phyloP scores from a whole-genome alignment of 2,113 vertebrate genomes.

The cattle (Bos taurus) region DNA sequence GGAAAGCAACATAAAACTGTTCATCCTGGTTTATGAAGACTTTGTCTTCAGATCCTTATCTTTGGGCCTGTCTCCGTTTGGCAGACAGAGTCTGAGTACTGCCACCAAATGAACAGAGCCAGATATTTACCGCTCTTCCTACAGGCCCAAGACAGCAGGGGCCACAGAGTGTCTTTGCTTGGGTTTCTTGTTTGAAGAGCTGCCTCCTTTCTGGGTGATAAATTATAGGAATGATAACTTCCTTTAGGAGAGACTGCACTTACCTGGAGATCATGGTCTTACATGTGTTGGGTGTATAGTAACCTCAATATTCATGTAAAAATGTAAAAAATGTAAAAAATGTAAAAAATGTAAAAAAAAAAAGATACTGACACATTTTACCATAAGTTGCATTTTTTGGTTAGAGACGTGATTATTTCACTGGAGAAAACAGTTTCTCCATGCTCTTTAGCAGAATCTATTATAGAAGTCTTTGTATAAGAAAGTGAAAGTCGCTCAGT shows the following conservation, averaged over 20 bases:
- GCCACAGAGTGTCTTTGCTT: not conserved
- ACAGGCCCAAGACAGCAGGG: not conserved
- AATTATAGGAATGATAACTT: not conserved
- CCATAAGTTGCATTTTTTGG: not conserved
- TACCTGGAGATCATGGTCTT: not conserved
- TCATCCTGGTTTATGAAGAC: conserved; percentile 27
- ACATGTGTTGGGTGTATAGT: not conserved
- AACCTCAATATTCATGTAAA: not conserved
- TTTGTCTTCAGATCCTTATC: conserved; percentile 47
- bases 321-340: too few relatives aligned
- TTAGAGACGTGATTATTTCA: not conserved
- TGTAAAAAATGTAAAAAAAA: too few relatives aligned
- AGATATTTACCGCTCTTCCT: conserved; percentile 15
- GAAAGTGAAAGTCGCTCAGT: not conserved
- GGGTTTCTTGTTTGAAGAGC: not conserved
- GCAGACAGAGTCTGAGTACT: not conserved
- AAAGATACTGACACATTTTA: not conserved
- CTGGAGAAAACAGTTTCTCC: not conserved
- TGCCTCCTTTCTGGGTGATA: not conserved
- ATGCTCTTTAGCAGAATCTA: not conserved
- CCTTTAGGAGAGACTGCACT: not conserved
- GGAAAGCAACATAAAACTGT: conserved; percentile 48
- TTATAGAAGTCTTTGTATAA: conserved; percentile 1
- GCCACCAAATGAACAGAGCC: not conserved
- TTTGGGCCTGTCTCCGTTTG: conserved; percentile 37